Percentiles rank a stretch among this genome's conserved stretches.
Conservation (phyloP, 2,888 invertebrate species). For the Ptycholaimellus sp. region DNA sequence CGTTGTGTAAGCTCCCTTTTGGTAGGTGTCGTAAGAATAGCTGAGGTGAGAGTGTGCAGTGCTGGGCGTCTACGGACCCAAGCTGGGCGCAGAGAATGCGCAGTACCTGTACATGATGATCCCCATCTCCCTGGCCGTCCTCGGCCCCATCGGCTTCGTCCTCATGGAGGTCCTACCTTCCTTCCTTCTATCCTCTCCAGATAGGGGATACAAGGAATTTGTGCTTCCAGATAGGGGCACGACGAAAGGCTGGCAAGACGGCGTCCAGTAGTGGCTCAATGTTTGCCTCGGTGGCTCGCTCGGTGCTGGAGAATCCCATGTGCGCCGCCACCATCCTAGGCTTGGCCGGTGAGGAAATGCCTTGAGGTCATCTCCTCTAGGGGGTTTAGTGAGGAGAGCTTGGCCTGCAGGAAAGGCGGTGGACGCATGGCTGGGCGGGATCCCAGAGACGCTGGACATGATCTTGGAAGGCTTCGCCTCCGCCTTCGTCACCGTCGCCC, state of each 20-base stretch:
- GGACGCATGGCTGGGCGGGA: too few species aligned
- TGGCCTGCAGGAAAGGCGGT: slow-evolving; percentile 1
- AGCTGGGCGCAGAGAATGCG: slow-evolving; percentile 69
- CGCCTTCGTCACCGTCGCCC: slow-evolving; percentile 67
- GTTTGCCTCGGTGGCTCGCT: slow-evolving; percentile 12
- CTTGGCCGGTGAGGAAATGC: slow-evolving; percentile 51
- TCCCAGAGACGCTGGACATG: slow-evolving; percentile 9
- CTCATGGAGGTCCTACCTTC: slow-evolving; percentile 56
- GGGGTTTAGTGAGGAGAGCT: too few species aligned
- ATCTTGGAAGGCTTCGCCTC: slow-evolving; percentile 16
- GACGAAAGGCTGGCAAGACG: too few species aligned
- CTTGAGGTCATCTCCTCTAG: too few species aligned
- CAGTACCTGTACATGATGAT: slow-evolving; percentile 73
- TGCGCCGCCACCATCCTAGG: slow-evolving; percentile 77
- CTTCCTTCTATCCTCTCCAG: too few species aligned
- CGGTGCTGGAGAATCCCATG: slow-evolving; percentile 57
- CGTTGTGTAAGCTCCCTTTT: slow-evolving; percentile 46
- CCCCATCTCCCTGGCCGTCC: slow-evolving; percentile 66
- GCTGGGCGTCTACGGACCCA: slow-evolving; percentile 52
- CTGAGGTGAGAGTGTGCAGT: slow-evolving; percentile 35
- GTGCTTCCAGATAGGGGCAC: too few species aligned
- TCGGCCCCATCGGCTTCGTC: slow-evolving; percentile 72
- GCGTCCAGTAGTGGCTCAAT: too few species aligned
- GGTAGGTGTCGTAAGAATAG: not conserved
- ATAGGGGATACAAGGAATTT: too few species aligned